Evolutionary conservation across 2,888 invertebrate genomes (phyloP).

Genomic region (Clitarchus hookeri): DNA sequence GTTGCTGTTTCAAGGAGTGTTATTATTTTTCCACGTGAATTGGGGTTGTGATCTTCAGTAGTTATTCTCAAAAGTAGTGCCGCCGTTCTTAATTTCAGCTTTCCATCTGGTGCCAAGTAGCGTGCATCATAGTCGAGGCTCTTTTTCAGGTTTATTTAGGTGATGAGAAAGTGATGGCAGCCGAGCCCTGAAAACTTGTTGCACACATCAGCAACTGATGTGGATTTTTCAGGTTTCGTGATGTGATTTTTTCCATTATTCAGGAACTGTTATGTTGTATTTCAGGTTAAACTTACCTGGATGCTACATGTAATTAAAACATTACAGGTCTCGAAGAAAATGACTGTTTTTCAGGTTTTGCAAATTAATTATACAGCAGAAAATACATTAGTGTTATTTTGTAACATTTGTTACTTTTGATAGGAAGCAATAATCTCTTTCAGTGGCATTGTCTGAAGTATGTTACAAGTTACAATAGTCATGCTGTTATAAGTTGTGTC

Average conservation of each 20-base stretch:
- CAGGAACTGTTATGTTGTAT: conserved; percentile 4
- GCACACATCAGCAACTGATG: background rate
- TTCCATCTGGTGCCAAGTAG: background rate
- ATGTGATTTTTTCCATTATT: background rate
- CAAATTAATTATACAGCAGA: conserved; percentile 1
- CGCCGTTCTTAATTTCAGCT: background rate
- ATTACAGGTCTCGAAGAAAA: conserved; percentile 4
- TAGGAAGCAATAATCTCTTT: background rate
- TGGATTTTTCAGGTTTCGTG: background rate
- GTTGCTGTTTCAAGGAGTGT: too few species aligned
- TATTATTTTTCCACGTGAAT: background rate
- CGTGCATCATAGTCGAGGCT: background rate
- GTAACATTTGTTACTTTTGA: background rate
- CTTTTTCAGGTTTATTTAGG: conserved; percentile 14
- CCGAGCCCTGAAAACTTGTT: background rate
- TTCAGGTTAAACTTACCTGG: conserved; percentile 2
- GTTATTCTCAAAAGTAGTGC: background rate
- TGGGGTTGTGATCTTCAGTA: background rate
- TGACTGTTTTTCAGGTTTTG: background rate
- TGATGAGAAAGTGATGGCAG: conserved; percentile 1
- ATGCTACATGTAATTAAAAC: conserved; percentile 4
- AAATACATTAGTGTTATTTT: background rate
- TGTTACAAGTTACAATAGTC: background rate
- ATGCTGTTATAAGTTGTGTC: conserved; percentile 14
- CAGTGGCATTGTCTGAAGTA: conserved; percentile 9